Evolutionary conservation across 2,113 vertebrate genomes (phyloP), one percentile per base, ranked within the genome.

Genomic region (Gavia stellata): DNA sequence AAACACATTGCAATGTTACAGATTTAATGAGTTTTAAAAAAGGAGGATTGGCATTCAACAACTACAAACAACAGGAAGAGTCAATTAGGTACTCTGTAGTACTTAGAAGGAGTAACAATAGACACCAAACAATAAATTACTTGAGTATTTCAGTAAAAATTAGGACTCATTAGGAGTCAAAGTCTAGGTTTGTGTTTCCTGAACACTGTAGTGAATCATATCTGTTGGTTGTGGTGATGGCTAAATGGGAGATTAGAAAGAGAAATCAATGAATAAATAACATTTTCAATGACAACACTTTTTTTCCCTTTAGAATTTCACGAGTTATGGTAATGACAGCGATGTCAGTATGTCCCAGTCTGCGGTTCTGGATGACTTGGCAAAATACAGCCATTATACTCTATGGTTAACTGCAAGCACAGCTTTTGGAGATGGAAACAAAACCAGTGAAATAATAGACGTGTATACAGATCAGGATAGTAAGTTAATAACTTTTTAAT

Each of bases 401-500:
- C 82, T 98, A 21, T 98, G 98, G 98, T 58, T 98, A 91, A 98
- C 98, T 95, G 98, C 98, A 96, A 98, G 97, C 62, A 98, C 98
- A 87, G 95, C 97, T 67, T 82, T 97, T 92, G 98, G 98, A 97
- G 97, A 98, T 97, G 98, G 98, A 92, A 98, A 98, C 93, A 97
- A 98, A 97, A 98, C 94, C 86, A 98, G 98, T 97, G 97, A 98
- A 77, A 74, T 97, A 94, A 97, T 98, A 94, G 94, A 98, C 0
- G 96, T 98, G 21, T 92, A 98, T 84, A 98, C 98, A 92, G 98
- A 98, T 95, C 97, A 98, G 95, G 98, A 98, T 81, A 97, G 98
- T 98, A 98, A 97, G 98, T 98, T 94, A 96, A 88, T 63, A 70
- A 40, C 18, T 81, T 85, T 95, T 81, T 18, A 78, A 71, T 44